Conservation (phyloP, 2,797 vertebrate species). For the Odontamblyopus rebecca region DNA sequence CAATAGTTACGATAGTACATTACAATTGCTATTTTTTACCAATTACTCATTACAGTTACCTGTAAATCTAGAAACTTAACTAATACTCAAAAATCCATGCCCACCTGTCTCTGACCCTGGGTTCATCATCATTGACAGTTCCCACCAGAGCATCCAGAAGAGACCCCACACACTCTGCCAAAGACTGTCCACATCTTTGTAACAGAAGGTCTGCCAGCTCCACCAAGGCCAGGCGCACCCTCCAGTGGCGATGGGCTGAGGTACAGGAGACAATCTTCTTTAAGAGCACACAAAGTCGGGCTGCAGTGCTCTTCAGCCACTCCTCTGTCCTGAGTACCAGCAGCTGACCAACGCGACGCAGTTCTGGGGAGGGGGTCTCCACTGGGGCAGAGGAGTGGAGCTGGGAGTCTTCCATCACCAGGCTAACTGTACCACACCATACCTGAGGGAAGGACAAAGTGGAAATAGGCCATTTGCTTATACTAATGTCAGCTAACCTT, state of each 20-base stretch:
- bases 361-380: slow-evolving; percentile 47
- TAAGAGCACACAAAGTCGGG: slow-evolving; percentile 81
- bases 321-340: slow-evolving; percentile 79
- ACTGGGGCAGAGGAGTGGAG: slow-evolving; percentile 58
- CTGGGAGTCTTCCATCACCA: slow-evolving; percentile 87
- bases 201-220: slow-evolving; percentile 81
- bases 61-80: background rate
- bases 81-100: slow-evolving; percentile 4
- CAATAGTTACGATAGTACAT: background rate
- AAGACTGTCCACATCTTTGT: slow-evolving; percentile 76
- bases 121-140: slow-evolving; percentile 84
- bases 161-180: slow-evolving; percentile 77
- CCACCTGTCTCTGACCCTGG: slow-evolving; percentile 78
- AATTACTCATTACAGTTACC: background rate
- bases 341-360: slow-evolving; percentile 76
- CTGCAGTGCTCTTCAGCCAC: slow-evolving; percentile 83
- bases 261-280: slow-evolving; percentile 82
- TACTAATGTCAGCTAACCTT: background rate
- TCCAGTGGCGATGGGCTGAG: slow-evolving; percentile 90
- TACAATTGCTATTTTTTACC: background rate
- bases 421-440: slow-evolving; percentile 79
- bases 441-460: slow-evolving; percentile 49
- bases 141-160: slow-evolving; percentile 88
- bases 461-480: background rate
- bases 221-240: slow-evolving; percentile 84